Base-by-base conservation (phyloP, 2,888 invertebrate genomes). In the Branchellion lobata region DNA sequence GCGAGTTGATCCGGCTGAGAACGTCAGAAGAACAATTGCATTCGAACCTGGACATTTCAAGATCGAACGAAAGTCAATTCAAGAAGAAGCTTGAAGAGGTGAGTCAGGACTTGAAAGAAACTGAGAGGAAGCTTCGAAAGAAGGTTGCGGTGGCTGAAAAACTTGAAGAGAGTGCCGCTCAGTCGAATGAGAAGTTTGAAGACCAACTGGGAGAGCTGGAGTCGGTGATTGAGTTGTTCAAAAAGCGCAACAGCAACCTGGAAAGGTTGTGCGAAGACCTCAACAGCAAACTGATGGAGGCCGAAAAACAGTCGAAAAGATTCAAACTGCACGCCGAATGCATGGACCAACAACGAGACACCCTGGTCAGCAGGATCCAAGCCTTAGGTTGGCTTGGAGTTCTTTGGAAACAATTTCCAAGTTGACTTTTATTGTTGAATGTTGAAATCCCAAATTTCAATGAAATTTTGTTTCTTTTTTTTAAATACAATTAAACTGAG, bases 321-420 rank as follows among this genome's bases (percentile, higher is more conserved):
- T 33, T 77, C 34, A 57, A 33, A 5, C 31, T 24, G n/a, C 77
- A 77, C 34, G 61, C 65, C 61, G 77, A 77, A 18, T 77, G 77
- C 77, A 77, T 77, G 77, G 77, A 77, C 24, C 77, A 34, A 57
- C 77, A 77, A 57, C 27, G 77, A 34, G 77, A 77, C 31, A 33
- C 77, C 34, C 61, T 77, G 61, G 65, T 77, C n/a, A 24, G 33
- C 34, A 31, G 77, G 65, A 77, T 77, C 27, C 77, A 77, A n/a
- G 33, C 21, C 36, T 34, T 77, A 34, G 61, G 61, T 57, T 57
- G 40, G 40, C 40, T 40, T 40, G 40, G 40, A n/a, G n/a, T n/a
- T n/a, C n/a, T n/a, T n/a, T n/a, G n/a, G n/a, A n/a, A n/a, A n/a
- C n/a, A n/a, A n/a, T n/a, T n/a, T n/a, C n/a, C n/a, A n/a, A n/a